Evolutionary conservation across 2,888 invertebrate species (phyloP).

Genomic region (Noctua pronuba): DNA sequence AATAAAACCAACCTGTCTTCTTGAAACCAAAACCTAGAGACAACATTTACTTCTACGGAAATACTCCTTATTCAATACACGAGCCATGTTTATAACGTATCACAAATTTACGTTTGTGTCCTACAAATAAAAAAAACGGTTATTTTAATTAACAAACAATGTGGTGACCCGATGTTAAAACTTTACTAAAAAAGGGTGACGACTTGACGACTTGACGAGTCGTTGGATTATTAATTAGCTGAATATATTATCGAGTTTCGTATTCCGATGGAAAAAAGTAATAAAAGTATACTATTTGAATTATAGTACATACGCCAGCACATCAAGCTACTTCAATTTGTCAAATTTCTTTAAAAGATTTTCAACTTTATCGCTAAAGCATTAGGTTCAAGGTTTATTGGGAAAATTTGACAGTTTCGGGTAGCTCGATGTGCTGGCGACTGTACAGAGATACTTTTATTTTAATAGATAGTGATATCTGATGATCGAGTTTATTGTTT

Average conservation of each 20-base stretch:
- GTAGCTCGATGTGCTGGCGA: too few species aligned
- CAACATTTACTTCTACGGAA: conserved; percentile 36
- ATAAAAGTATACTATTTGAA: conserved; percentile 53
- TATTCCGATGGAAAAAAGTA: conserved; percentile 40
- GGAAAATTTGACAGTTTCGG: too few species aligned
- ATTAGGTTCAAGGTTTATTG: too few species aligned
- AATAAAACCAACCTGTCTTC: conserved; percentile 34
- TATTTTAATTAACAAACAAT: conserved; percentile 65
- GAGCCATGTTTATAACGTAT: conserved; percentile 44
- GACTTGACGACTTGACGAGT: conserved; percentile 44
- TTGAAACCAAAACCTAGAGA: conserved; percentile 11
- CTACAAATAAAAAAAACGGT: conserved; percentile 57
- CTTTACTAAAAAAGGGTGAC: conserved; percentile 53
- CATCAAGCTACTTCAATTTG: too few species aligned
- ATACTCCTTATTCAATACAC: conserved; percentile 47
- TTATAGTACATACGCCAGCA: conserved; percentile 1
- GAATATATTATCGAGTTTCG: conserved; percentile 51
- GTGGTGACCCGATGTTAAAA: conserved; percentile 43
- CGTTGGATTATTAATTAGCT: conserved; percentile 58
- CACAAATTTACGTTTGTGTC: conserved; percentile 45
- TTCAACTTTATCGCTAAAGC: too few species aligned
- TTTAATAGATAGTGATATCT: conserved; percentile 8
- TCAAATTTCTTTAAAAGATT: too few species aligned
- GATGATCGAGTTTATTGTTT: not conserved
- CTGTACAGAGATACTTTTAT: not conserved